Conservation (phyloP, 2,113 vertebrate genomes). For the Smithornis capensis region DNA sequence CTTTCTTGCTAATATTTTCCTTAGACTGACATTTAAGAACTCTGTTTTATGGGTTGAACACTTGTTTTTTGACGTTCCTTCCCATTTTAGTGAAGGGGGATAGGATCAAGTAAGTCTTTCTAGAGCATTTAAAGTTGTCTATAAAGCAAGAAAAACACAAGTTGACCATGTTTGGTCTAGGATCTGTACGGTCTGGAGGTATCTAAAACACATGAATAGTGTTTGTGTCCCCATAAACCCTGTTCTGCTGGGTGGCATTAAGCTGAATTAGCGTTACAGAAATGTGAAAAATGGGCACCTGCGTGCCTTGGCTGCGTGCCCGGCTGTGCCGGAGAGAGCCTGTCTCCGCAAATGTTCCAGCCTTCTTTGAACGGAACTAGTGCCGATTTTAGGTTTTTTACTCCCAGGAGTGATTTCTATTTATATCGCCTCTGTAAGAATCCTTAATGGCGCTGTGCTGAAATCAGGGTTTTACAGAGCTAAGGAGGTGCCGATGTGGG, state of each 20-base stretch:
- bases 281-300: background rate
- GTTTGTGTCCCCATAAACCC: background rate
- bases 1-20: background rate
- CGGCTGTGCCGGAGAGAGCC: background rate
- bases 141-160: background rate
- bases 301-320: background rate
- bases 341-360: background rate
- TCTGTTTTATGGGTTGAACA: background rate
- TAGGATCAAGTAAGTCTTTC: background rate
- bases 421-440: background rate
- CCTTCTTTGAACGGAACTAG: background rate
- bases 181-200: background rate
- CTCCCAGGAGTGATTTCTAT: background rate
- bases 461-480: accelerated
- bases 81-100: background rate
- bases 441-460: too few relatives aligned
- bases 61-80: background rate
- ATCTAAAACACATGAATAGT: background rate
- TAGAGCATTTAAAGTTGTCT: background rate
- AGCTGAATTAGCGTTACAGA: background rate
- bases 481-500: background rate
- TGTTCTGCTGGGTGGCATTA: background rate
- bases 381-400: background rate
- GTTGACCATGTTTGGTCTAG: background rate
- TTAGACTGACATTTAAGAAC: background rate